phyloP scores from a whole-genome alignment of 2,113 vertebrate species.

The Brachionichthys hirsutus region DNA sequence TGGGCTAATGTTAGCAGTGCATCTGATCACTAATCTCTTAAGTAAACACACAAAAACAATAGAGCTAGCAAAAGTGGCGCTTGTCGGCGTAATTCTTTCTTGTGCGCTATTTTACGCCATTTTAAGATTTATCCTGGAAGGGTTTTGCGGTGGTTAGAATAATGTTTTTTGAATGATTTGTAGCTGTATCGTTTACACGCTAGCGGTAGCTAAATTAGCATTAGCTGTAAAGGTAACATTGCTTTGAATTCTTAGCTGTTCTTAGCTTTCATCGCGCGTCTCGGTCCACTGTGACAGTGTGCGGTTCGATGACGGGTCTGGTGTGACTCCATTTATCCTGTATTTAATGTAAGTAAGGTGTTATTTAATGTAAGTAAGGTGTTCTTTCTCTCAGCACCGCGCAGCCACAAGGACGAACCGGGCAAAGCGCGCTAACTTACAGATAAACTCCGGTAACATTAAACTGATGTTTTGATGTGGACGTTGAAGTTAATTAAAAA shows the following conservation, averaged over 20 bases:
- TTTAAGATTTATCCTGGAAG: background rate
- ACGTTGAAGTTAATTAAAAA: background rate
- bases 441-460: slow-evolving; percentile 12
- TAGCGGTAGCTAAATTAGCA: slow-evolving; percentile 7
- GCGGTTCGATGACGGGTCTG: too few relatives aligned
- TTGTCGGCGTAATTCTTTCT: rapidly evolving
- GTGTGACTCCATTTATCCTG: background rate
- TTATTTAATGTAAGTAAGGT: background rate
- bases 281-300: background rate
- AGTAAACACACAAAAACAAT: slow-evolving; percentile 4
- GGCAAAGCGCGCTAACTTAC: slow-evolving; percentile 48
- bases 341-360: background rate
- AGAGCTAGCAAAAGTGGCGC: rapidly evolving
- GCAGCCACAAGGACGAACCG: slow-evolving; percentile 37
- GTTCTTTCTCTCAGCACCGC: background rate
- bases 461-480: background rate
- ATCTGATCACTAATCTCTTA: slow-evolving; percentile 26
- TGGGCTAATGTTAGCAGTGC: slow-evolving; percentile 40
- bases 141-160: rapidly evolving
- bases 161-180: background rate
- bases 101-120: too few relatives aligned
- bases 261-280: background rate
- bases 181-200: slow-evolving; percentile 26
- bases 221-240: background rate
- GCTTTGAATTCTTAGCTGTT: slow-evolving; percentile 1